A percentile compares a stretch with the other conserved stretches of the same genome.
Conservation (phyloP, 2,888 invertebrate species). For the Imbricaverruca yamaguchii region DNA sequence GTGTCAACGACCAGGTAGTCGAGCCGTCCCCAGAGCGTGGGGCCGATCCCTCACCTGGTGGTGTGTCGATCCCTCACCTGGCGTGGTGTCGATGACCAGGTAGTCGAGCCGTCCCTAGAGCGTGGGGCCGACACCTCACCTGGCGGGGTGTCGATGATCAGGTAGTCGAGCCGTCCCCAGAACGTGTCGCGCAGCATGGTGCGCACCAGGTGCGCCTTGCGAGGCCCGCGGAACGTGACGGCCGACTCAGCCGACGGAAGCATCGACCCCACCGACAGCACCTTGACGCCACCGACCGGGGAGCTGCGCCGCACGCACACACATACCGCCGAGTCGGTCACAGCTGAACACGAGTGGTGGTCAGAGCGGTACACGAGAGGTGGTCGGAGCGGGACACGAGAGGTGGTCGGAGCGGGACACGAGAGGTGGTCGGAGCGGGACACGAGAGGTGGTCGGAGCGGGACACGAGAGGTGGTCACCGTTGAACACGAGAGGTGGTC, state of each 20-base stretch:
- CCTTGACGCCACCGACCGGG: conserved; percentile 86
- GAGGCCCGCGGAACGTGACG: conserved; percentile 95
- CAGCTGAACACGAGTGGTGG: too few relatives aligned
- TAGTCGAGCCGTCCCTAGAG: too few relatives aligned
- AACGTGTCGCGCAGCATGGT: conserved; percentile 27
- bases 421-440: too few relatives aligned
- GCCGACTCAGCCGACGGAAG: conserved; percentile 80
- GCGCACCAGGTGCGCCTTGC: conserved; percentile 27
- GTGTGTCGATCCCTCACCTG: neutral
- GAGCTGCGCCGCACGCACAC: conserved; percentile 24
- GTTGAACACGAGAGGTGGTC: too few relatives aligned
- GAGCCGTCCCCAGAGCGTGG: conserved; percentile 65
- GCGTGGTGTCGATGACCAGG: too few relatives aligned
- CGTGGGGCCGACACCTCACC: conserved; percentile 39
- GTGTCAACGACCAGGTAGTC: conserved; percentile 88
- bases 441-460: too few relatives aligned
- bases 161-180: conserved; percentile 83
- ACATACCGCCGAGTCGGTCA: neutral
- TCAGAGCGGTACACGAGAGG: too few relatives aligned
- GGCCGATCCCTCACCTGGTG: neutral
- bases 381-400: too few relatives aligned
- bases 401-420: too few relatives aligned
- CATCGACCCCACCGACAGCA: conserved; percentile 96
- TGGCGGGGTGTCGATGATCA: conserved; percentile 90
- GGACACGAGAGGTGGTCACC: too few relatives aligned